These are phyloP conservation scores for Philotrypesis tridentata DNA, from an alignment of 1,140 invertebrate genomes.

Conservation along the genomic window DNA sequence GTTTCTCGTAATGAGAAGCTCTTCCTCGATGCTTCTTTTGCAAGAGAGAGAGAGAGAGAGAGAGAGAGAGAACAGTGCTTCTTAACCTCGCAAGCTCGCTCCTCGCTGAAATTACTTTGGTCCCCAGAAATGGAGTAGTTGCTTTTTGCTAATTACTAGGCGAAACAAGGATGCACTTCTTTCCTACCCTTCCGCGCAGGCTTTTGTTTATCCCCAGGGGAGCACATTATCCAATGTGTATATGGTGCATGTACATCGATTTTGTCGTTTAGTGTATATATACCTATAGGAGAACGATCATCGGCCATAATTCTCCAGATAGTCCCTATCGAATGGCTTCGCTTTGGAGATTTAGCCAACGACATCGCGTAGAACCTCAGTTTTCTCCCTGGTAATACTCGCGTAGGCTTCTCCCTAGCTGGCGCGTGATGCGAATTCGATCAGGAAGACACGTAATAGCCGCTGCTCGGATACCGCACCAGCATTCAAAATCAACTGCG, in stretches of 20 bases:
- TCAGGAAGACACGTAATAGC: slow-evolving; percentile 14
- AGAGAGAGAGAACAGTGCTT: too few species aligned
- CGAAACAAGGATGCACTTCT: neutral
- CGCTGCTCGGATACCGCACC: slow-evolving; percentile 9
- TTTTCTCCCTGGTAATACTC: slow-evolving; percentile 23
- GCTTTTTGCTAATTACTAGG: slow-evolving; percentile 17
- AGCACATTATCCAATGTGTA: too few species aligned
- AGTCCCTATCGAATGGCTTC: neutral
- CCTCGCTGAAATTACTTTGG: neutral
- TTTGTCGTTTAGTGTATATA: neutral
- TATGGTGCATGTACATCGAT: neutral
- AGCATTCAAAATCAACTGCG: slow-evolving; percentile 41
- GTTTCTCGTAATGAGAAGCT: slow-evolving; percentile 2
- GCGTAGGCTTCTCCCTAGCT: slow-evolving; percentile 12
- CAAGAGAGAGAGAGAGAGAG: too few species aligned
- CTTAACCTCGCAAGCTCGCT: neutral
- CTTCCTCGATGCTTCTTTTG: slow-evolving; percentile 15
- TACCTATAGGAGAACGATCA: neutral
- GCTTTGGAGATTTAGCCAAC: slow-evolving; percentile 7
- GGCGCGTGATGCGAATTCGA: slow-evolving; percentile 30
- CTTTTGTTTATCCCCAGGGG: neutral
- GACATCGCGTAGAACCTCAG: neutral
- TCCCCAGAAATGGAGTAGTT: slow-evolving; percentile 26
- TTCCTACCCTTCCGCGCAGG: neutral
- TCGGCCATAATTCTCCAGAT: neutral